A percentile compares a stretch with the other conserved stretches of the same genome.
These are phyloP conservation scores for Cololabis saira DNA, from an alignment of 2,113 vertebrate species.

Conservation along the genomic window DNA sequence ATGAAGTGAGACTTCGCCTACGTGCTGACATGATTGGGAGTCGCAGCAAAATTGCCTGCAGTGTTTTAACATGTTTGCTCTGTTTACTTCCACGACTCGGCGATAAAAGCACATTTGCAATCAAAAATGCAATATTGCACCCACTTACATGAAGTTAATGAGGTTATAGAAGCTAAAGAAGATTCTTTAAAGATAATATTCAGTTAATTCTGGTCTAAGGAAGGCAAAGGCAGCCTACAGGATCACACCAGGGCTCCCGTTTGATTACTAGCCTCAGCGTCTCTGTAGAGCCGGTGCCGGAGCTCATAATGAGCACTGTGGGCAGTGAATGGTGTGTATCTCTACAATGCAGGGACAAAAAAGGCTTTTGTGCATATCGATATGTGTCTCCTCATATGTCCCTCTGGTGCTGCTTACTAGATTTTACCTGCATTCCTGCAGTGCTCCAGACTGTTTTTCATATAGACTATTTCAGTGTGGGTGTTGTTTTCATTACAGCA, in stretches of 20 bases:
- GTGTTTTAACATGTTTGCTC: conserved; percentile 19
- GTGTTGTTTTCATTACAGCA: conserved; percentile 40
- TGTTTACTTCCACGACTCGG: neutral
- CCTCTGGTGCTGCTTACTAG: neutral
- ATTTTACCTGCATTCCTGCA: conserved; percentile 28
- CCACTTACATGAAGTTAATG: neutral
- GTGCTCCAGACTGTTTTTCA: conserved; percentile 2
- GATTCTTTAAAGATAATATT: conserved; percentile 16
- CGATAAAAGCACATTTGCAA: conserved; percentile 1
- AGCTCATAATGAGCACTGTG: conserved; percentile 59
- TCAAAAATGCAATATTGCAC: conserved; percentile 10
- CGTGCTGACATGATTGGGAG: conserved; percentile 32
- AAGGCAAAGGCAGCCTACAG: conserved; percentile 13
- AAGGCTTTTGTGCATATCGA: neutral
- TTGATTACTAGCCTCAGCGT: conserved; percentile 49
- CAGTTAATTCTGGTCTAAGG: neutral
- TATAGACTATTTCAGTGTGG: conserved; percentile 16
- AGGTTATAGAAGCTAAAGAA: neutral
- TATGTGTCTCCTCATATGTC: conserved; percentile 8
- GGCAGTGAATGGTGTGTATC: conserved; percentile 22
- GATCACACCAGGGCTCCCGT: conserved; percentile 35
- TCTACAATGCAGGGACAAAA: neutral
- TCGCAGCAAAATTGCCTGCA: conserved; percentile 1
- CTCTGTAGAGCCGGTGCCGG: conserved; percentile 46
- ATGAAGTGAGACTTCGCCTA: conserved; percentile 44